Evolutionary conservation across 2,113 vertebrate species (phyloP), one percentile per base, ranked within the genome.

Genomic region (Ictalurus furcatus): DNA sequence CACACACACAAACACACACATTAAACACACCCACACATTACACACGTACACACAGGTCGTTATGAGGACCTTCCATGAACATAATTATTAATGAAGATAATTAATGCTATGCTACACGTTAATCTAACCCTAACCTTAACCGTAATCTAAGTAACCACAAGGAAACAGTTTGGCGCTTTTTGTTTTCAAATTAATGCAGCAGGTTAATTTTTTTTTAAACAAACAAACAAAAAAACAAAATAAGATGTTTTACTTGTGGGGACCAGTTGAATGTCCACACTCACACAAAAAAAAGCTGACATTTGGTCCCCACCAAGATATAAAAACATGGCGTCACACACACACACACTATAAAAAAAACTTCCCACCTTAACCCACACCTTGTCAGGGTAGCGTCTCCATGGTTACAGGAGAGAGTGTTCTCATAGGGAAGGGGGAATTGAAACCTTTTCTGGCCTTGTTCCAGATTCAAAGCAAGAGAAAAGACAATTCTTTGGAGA

Each of bases 391-490:
- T 40, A 7, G 4, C 13, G 44, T 89, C 65, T 44, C 86, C 85
- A 93, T 84, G 48, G 88, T 91, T 86, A 91, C 91, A 87, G 69
- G 83, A 81, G 90, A 92, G 79, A 90, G 87, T 81, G 63, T 48
- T 92, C 90, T 92, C 87, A 87, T 69, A 91, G 82, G 89, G n/a
- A 30, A 87, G 73, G 56, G 80, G 93, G 94, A 95, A 94, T 88
- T 91, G 94, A 95, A 94, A 94, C 92, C 78, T 61, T n/a, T 54
- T 40, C 58, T 6, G 4, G 78, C 90, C 89, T 94, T 94, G 93
- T 40, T 90, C 92, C 85, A 89, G 91, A 90, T 90, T 58, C 86
- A 88, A 90, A 59, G 25, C 25, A 61, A 6, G 54, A 82, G 44
- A 44, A 37, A 28, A 12, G 5, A 1, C 25, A n/a, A 2, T 9